phyloP scores from a whole-genome alignment of 2,113 vertebrate genomes.

The Chionomys nivalis region DNA sequence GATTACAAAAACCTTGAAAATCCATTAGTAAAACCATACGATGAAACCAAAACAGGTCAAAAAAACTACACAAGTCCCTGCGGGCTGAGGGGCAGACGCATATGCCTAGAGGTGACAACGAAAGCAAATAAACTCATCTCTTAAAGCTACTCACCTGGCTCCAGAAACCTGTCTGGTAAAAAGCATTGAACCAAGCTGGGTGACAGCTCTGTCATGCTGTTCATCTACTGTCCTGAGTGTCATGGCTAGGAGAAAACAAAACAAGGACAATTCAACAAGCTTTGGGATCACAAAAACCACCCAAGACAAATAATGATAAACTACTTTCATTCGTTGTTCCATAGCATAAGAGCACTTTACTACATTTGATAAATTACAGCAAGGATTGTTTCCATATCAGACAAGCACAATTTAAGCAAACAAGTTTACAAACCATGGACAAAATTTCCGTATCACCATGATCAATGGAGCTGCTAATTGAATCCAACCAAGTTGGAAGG shows the following conservation, averaged over 20 bases:
- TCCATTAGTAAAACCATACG: neutral
- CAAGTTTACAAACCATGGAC: constrained; percentile 3
- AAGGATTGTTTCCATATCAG: neutral
- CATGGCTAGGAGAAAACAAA: constrained; percentile 88
- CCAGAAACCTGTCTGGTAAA: constrained; percentile 99
- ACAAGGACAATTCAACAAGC: neutral
- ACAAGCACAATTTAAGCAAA: constrained; percentile 49
- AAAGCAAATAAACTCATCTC: constrained; percentile 15
- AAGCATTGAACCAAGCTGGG: constrained; percentile 97
- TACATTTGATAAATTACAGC: constrained; percentile 11
- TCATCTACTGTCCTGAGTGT: constrained; percentile 91
- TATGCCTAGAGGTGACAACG: neutral
- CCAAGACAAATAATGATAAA: neutral
- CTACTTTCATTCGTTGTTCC: neutral
- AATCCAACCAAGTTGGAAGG: constrained; percentile 23
- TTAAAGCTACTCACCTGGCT: constrained; percentile 90
- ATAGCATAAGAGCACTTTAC: constrained; percentile 1
- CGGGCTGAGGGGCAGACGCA: neutral
- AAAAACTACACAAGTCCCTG: neutral
- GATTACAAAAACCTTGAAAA: neutral
- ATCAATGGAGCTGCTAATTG: neutral
- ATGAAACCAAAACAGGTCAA: neutral
- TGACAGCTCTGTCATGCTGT: constrained; percentile 87
- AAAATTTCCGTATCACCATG: neutral
- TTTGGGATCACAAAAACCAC: constrained; percentile 4